Conservation (phyloP, 1,140 invertebrate genomes). For the Wasmannia auropunctata region DNA sequence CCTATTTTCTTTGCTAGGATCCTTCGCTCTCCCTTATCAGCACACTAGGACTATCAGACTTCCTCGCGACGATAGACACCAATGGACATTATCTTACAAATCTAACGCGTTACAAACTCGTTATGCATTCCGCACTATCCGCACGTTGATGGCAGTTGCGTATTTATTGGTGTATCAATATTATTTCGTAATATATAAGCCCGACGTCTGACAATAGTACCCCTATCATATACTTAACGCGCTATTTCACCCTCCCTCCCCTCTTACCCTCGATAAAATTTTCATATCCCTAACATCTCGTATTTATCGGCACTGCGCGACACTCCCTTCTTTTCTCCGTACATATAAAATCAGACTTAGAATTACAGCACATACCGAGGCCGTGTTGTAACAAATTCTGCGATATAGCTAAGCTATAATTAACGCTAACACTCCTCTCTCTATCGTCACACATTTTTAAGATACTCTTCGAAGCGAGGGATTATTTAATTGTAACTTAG, state of each 20-base stretch:
- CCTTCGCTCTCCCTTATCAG: not conserved
- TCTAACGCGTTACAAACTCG: slow-evolving; percentile 41
- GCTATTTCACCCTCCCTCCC: not conserved
- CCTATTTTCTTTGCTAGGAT: slow-evolving; percentile 12
- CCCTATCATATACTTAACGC: slow-evolving; percentile 37
- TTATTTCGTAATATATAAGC: slow-evolving; percentile 51
- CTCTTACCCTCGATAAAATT: slow-evolving; percentile 67
- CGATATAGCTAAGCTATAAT: slow-evolving; percentile 59
- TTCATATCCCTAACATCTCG: slow-evolving; percentile 66
- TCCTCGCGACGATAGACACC: slow-evolving; percentile 16
- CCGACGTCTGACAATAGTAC: slow-evolving; percentile 61
- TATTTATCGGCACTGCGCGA: slow-evolving; percentile 51
- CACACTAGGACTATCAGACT: slow-evolving; percentile 15
- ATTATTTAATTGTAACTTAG: slow-evolving; percentile 35
- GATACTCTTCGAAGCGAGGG: slow-evolving; percentile 21
- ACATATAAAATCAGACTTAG: slow-evolving; percentile 80
- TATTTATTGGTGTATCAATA: slow-evolving; percentile 64
- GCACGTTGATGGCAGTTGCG: slow-evolving; percentile 67
- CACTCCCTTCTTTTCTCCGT: slow-evolving; percentile 33
- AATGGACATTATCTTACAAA: slow-evolving; percentile 19
- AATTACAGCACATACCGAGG: slow-evolving; percentile 59
- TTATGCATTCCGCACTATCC: slow-evolving; percentile 35
- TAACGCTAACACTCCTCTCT: slow-evolving; percentile 28
- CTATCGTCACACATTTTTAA: slow-evolving; percentile 24
- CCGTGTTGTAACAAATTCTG: slow-evolving; percentile 66